Percentiles rank a stretch among this genome's conserved stretches.
These are phyloP conservation scores for Mormyrus iriodes DNA, from an alignment of 2,113 vertebrate genomes.

Conservation along the genomic window DNA sequence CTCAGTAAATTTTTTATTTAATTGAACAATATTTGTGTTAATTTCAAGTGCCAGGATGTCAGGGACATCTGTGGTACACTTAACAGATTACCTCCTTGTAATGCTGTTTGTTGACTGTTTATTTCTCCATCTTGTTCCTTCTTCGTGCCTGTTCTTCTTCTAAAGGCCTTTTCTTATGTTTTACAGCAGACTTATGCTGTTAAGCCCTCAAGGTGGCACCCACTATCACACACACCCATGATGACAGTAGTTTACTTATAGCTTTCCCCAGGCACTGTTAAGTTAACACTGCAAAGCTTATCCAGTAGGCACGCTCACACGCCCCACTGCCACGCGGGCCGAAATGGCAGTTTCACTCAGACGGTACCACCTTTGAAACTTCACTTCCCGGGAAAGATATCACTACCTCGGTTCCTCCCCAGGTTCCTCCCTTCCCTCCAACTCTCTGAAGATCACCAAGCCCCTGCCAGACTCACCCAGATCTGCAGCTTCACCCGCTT, in stretches of 20 bases:
- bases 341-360: not conserved
- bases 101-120: not conserved
- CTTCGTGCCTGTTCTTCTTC: not conserved
- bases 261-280: not conserved
- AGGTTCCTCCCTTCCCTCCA: not conserved
- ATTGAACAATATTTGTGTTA: not conserved
- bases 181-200: not conserved
- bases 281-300: not conserved
- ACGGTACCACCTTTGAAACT: not conserved
- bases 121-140: not conserved
- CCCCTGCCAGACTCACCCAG: conserved; percentile 65
- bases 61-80: not conserved
- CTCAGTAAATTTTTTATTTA: too few relatives aligned
- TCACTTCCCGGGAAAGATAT: too few relatives aligned
- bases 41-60: not conserved
- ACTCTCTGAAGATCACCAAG: not conserved
- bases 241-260: not conserved
- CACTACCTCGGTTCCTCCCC: not conserved
- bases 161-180: not conserved
- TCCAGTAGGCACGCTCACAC: not conserved
- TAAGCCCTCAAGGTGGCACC: not conserved
- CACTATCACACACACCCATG: not conserved
- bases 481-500: conserved; percentile 90
- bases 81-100: not conserved
- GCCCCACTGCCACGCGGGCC: not conserved